Conservation (phyloP, 1,140 invertebrate species). For the Neoseiulus cucumeris region DNA sequence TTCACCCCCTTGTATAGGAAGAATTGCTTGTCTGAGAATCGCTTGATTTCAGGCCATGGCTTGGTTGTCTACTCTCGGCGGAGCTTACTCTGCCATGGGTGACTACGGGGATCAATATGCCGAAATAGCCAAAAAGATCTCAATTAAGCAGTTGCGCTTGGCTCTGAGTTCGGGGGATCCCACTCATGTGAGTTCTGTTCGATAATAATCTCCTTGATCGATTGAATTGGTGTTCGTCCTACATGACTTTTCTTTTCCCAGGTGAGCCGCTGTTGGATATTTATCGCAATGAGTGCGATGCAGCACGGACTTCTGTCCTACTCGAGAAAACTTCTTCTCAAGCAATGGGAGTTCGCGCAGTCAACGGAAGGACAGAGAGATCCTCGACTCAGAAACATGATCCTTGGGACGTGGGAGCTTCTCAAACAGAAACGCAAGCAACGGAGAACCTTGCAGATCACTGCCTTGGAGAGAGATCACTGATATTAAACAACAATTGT, state of each 20-base stretch:
- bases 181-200: background rate
- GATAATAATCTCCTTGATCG: background rate
- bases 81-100: background rate
- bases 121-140: background rate
- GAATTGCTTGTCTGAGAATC: background rate
- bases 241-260: background rate
- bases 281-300: background rate
- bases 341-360: background rate
- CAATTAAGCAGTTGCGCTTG: background rate
- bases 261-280: conserved; percentile 10
- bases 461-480: no score
- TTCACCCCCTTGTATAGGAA: background rate
- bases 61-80: background rate
- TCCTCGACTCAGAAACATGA: background rate
- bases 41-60: background rate
- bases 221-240: no score
- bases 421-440: no score
- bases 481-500: no score
- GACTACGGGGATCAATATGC: background rate
- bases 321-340: background rate
- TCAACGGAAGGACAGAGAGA: background rate
- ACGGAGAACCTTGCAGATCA: no score
- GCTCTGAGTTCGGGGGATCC: background rate
- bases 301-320: background rate
- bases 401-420: background rate